Evolutionary conservation across 2,888 invertebrate genomes (phyloP).

Genomic region (Auanema freiburgensis): DNA sequence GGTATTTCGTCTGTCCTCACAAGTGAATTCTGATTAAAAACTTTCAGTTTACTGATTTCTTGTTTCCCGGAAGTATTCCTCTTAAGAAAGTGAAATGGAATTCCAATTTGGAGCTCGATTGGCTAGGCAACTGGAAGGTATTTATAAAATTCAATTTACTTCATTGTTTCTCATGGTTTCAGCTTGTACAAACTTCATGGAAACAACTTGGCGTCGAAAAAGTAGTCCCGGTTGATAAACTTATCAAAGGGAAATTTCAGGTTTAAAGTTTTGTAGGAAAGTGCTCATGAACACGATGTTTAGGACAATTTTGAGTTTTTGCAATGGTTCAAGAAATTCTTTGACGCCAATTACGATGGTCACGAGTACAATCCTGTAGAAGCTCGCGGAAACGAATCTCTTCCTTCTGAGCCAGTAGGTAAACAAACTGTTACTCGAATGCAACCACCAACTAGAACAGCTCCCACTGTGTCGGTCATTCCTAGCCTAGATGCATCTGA

Average conservation of each 20-base stretch:
- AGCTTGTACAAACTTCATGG: slow-evolving; percentile 87
- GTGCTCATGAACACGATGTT: slow-evolving; percentile 3
- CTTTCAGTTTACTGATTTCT: slow-evolving; percentile 94
- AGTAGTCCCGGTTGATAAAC: slow-evolving; percentile 97
- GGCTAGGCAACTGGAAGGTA: slow-evolving; percentile 95
- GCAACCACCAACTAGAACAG: background rate
- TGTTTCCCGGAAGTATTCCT: slow-evolving; percentile 75
- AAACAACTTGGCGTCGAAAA: slow-evolving; percentile 97
- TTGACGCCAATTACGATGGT: slow-evolving; percentile 99
- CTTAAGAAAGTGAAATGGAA: slow-evolving; percentile 77
- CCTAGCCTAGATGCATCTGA: background rate
- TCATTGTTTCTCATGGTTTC: background rate
- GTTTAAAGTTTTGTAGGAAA: slow-evolving; percentile 14
- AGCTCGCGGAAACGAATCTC: slow-evolving; percentile 72
- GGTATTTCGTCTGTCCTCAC: slow-evolving; percentile 29
- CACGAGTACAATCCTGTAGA: slow-evolving; percentile 90
- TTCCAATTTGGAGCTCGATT: slow-evolving; percentile 97
- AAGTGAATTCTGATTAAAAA: background rate
- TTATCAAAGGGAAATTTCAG: slow-evolving; percentile 98
- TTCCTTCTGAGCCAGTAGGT: slow-evolving; percentile 31
- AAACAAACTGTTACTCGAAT: slow-evolving; percentile 7
- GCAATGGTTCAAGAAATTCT: slow-evolving; percentile 99
- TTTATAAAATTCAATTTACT: background rate
- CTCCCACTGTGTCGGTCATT: background rate
- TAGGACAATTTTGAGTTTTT: slow-evolving; percentile 98